Base-by-base conservation (phyloP, 1,140 invertebrate genomes). In the Drosophila nebulosa region DNA sequence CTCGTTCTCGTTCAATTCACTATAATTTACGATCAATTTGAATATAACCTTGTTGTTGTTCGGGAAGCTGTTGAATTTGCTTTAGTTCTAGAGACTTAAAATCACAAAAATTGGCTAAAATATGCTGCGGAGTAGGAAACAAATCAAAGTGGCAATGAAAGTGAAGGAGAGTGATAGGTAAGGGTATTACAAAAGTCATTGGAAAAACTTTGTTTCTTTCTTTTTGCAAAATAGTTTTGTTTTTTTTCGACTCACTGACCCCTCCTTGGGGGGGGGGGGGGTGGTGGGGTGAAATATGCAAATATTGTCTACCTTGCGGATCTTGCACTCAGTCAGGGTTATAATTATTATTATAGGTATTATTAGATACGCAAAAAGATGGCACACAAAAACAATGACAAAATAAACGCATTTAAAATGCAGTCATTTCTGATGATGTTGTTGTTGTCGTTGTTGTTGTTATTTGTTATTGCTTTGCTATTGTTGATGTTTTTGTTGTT, bases 311-410 rank as follows among this genome's bases (percentile, higher is more conserved):
- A 18, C 5, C 26, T 46, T 18, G 52, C 30, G 52, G 52, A 26
- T 55, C 52, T 55, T 55, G 52, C 14, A 55, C 52, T 55, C 52
- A 55, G 52, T 55, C 52, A 32, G 52, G 14, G 26, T 18, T 55
- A 30, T 30, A 46, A 46, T 46, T 46, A 46, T 46, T 46, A 46
- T 46, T 21, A 7, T 9, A 46, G 3, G 16, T 55, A 55, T 55
- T 55, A 55, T 55, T 55, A 55, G 52, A 55, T 55, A 55, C 52
- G 52, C 26, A 26, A 55, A 55, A 55, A 55, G 39, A 46, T 21
- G 16, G 4, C 9, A 21, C 39, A 30, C 7, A 30, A 9, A 55
- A 55, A 55, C 26, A 52, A 55, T 10, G 32, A 55, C 14, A 16
- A 55, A 55, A 55, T 14, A 55, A 55, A 55, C 52, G 26, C 52